Percentiles rank a stretch among this genome's conserved stretches.
Evolutionary conservation across 2,888 invertebrate genomes (phyloP).

Genomic region (Malthinus seriepunctatus): DNA sequence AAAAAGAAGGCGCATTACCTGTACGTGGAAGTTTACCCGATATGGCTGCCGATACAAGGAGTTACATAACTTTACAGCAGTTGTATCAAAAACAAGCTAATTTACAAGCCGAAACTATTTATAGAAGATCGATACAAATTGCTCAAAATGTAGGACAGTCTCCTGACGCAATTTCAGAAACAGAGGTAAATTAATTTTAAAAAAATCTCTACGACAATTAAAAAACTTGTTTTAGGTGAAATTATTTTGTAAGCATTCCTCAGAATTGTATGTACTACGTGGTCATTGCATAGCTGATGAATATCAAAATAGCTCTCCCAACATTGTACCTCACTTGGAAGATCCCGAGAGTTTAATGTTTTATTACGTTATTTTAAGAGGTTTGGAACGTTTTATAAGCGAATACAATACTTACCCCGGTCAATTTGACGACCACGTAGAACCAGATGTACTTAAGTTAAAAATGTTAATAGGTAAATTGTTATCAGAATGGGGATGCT

Average conservation of each 20-base stretch:
- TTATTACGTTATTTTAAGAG: conserved; percentile 87
- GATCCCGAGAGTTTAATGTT: conserved; percentile 86
- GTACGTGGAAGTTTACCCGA: conserved; percentile 89
- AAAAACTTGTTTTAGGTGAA: conserved; percentile 59
- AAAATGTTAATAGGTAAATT: conserved; percentile 73
- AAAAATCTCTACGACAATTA: not conserved
- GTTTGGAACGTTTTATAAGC: conserved; percentile 86
- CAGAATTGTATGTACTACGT: conserved; percentile 76
- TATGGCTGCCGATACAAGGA: conserved; percentile 93
- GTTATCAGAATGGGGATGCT: conserved; percentile 82
- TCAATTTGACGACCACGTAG: conserved; percentile 80
- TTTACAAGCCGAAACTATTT: conserved; percentile 79
- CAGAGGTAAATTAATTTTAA: conserved; percentile 55
- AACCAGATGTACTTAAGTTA: conserved; percentile 86
- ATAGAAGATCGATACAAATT: conserved; percentile 78
- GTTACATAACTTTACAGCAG: conserved; percentile 88
- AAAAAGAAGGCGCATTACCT: conserved; percentile 83
- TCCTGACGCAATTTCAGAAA: conserved; percentile 73
- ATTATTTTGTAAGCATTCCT: conserved; percentile 86
- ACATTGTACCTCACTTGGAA: conserved; percentile 59
- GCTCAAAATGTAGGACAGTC: conserved; percentile 78
- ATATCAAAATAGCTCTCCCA: conserved; percentile 61
- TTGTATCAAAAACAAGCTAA: conserved; percentile 83
- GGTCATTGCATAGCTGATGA: conserved; percentile 83
- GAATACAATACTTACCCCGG: conserved; percentile 92